Evolutionary conservation across 1,140 invertebrate species (phyloP).

Genomic region (Zaprionus nigranus): DNA sequence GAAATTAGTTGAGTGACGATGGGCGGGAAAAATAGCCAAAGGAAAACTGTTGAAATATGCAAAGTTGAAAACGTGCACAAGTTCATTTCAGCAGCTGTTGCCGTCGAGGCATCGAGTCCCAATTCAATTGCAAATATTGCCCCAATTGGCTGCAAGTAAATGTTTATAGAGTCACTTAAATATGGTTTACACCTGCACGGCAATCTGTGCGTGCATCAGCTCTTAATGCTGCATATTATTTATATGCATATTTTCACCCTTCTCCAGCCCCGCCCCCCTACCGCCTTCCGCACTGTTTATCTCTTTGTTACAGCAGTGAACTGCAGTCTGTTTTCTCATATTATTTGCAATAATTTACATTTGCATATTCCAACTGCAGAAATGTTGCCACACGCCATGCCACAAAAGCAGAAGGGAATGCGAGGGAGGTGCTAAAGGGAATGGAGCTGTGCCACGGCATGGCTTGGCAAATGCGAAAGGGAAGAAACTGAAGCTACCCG

Average conservation of each 20-base stretch:
- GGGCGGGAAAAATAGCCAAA: neutral
- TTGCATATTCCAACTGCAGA: constrained; percentile 48
- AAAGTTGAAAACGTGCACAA: constrained; percentile 14
- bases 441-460: constrained; percentile 1
- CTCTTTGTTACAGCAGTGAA: constrained; percentile 46
- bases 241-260: constrained; percentile 31
- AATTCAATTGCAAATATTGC: constrained; percentile 12
- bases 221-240: constrained; percentile 42
- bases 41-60: constrained; percentile 18
- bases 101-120: neutral
- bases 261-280: neutral
- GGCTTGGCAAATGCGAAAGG: constrained; percentile 1
- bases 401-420: constrained; percentile 14
- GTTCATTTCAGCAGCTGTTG: neutral
- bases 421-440: constrained; percentile 10
- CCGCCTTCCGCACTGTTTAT: constrained; percentile 34
- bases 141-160: constrained; percentile 24
- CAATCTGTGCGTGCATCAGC: constrained; percentile 24
- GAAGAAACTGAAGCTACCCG: neutral
- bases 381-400: constrained; percentile 17
- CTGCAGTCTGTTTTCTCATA: constrained; percentile 54
- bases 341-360: constrained; percentile 63
- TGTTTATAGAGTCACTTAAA: constrained; percentile 36
- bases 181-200: constrained; percentile 18
- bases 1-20: constrained; percentile 34